Base-by-base conservation (phyloP, 2,113 vertebrate genomes). In the Pardalotus punctatus region DNA sequence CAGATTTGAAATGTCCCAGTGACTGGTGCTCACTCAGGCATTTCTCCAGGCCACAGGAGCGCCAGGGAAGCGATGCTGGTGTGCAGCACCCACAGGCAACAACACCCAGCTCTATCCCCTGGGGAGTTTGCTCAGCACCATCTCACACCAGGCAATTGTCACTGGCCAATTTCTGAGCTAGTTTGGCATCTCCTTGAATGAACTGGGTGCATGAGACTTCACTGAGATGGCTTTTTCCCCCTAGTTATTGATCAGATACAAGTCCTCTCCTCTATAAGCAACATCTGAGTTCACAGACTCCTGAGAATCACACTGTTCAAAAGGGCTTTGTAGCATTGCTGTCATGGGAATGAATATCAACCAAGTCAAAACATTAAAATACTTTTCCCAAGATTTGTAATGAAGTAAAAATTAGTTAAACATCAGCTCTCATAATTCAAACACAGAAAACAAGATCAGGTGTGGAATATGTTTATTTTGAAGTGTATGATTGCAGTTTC, bases 71-170 rank as follows among this genome's bases (percentile, higher is more conserved):
- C 29, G 18, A 20, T 4, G 35, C n/a, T 70, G 51, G 21, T 33
- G 22, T 36, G 47, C 69, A 66, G 2, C 17, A 36, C 23, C 48
- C 36, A 0, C 0, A 2, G 76, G 29, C 42, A 66, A 14, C 67
- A 54, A 36, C 22, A 5, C 1, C 3, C 40, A 14, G 35, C 25
- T 33, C 33, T n/a, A 9, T 74, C 9, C 27, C 18, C 40, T n/a
- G 65, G 21, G 31, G 40, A 35, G 33, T 65, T 61, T 36, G 4
- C 35, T 77, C 24, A 69, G 25, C 36, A 17, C 28, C 12, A 12
- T 9, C 24, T 51, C 43, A 50, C 42, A 47, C 13, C 21, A 40
- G 8, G 21, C 48, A 57, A 24, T 66, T 66, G 36, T 29, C 60
- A 35, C 12, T 42, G 48, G 25, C 33, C 47, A 11, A 0, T 24